phyloP scores from a whole-genome alignment of 2,888 invertebrate genomes.

The Agrilus cyanescens region DNA sequence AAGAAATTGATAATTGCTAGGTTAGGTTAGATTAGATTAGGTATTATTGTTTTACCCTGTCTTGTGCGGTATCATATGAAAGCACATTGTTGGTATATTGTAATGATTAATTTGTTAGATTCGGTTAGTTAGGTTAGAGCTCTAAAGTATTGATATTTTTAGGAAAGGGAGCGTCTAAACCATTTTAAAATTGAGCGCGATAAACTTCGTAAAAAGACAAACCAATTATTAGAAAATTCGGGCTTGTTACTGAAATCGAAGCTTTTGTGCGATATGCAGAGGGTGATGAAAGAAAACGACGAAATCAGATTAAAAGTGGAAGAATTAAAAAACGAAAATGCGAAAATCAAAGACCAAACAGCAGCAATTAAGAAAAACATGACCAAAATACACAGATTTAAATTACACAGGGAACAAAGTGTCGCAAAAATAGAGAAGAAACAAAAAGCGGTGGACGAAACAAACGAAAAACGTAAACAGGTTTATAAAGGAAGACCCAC shows the following conservation, averaged over 20 bases:
- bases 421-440: conserved; percentile 5
- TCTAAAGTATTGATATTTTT: conserved; percentile 1
- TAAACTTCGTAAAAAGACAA: conserved; percentile 32
- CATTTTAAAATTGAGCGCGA: conserved; percentile 33
- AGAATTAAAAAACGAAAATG: conserved; percentile 15
- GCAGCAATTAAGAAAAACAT: conserved; percentile 15
- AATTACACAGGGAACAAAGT: conserved; percentile 5
- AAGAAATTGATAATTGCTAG: no score
- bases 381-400: conserved; percentile 12
- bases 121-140: no score
- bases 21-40: no score
- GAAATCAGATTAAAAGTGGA: conserved; percentile 19
- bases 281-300: conserved; percentile 26
- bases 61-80: no score
- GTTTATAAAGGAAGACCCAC: conserved; percentile 11
- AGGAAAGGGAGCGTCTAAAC: conserved; percentile 31
- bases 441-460: conserved; percentile 3
- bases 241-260: conserved; percentile 40
- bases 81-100: no score
- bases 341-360: conserved; percentile 7
- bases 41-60: no score
- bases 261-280: conserved; percentile 39
- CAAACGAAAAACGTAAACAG: conserved; percentile 1
- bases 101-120: no score
- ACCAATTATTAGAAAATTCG: conserved; percentile 34